Percentiles rank a stretch among this genome's conserved stretches.
phyloP scores from a whole-genome alignment of 2,113 vertebrate genomes.

The Xenopus laevis region DNA sequence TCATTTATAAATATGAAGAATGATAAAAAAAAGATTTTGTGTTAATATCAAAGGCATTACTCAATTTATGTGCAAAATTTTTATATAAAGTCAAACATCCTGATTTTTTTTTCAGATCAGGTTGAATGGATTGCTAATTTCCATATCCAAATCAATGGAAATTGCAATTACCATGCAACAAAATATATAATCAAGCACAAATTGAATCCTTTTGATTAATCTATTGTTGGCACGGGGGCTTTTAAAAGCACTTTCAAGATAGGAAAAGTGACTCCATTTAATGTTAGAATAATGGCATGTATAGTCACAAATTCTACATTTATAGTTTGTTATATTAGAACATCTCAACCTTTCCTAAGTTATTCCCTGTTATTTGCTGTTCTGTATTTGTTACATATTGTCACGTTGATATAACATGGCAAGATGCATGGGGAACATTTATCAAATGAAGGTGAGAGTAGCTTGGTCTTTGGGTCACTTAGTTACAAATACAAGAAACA shows the following conservation, averaged over 20 bases:
- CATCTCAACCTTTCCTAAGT: background rate
- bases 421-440: too few species aligned
- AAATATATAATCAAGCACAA: background rate
- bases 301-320: background rate
- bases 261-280: background rate
- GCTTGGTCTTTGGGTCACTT: too few species aligned
- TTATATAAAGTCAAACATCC: background rate
- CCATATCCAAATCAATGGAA: background rate
- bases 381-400: too few species aligned
- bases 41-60: background rate
- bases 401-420: too few species aligned
- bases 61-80: background rate
- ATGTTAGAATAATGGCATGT: background rate
- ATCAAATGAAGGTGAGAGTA: too few species aligned
- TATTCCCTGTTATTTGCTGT: too few species aligned
- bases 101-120: background rate
- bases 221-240: background rate
- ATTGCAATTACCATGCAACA: constrained; percentile 2
- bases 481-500: too few species aligned
- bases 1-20: background rate
- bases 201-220: constrained; percentile 8
- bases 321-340: background rate
- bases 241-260: background rate
- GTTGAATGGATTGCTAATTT: constrained; percentile 1
- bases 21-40: background rate